phyloP scores from a whole-genome alignment of 2,113 vertebrate genomes.

The Psilopsiagon aurifrons region DNA sequence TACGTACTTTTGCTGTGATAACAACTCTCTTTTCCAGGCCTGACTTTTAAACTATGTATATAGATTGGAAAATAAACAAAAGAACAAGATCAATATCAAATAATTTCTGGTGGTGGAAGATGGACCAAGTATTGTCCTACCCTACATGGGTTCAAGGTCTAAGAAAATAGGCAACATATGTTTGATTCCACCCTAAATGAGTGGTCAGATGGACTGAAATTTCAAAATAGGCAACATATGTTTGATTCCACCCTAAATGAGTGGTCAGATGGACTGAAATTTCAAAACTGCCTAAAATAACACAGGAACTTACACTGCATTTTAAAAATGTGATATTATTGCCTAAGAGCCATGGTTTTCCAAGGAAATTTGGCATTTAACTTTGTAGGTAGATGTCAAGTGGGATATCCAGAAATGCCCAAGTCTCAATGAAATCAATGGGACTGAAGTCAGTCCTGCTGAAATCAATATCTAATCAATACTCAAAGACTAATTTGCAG shows the following conservation, averaged over 20 bases:
- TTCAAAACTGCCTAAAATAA: neutral
- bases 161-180: neutral
- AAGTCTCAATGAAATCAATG: neutral
- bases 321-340: neutral
- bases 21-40: neutral
- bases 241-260: neutral
- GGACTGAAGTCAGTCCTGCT: neutral
- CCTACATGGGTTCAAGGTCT: neutral
- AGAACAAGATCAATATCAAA: neutral
- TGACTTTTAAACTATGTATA: neutral
- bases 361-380: neutral
- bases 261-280: neutral
- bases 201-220: neutral
- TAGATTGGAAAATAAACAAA: neutral
- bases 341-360: neutral
- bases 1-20: neutral
- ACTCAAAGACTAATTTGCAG: neutral
- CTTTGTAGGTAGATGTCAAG: neutral
- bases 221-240: neutral
- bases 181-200: neutral
- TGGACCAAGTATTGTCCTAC: neutral
- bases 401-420: conserved; percentile 4
- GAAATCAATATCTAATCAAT: neutral
- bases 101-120: neutral
- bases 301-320: neutral